Evolutionary conservation across 2,113 vertebrate species (phyloP), one percentile per base, ranked within the genome.

Genomic region (Periophthalmodon schlosseri): DNA sequence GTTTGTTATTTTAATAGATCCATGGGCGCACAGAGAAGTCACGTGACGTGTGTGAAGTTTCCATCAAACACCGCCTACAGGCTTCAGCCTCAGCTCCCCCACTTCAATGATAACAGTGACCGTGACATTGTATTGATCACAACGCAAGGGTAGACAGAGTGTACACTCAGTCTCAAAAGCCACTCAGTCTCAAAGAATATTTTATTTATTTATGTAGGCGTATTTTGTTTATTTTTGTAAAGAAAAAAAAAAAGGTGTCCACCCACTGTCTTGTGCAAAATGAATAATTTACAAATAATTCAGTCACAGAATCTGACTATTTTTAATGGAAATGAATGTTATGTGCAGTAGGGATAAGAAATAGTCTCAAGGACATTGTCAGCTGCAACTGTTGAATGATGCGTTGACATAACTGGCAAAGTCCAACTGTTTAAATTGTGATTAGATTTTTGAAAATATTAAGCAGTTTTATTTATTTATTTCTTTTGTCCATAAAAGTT

Each of bases 41-140:
- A 87, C 36, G 81, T 89, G 87, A 86, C 72, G 64, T 71, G 52
- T 69, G 61, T 20, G 23, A 4, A 20, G 63, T 23, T 28, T 13
- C 14, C 23, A 24, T 33, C 68, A 47, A 72, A 79, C 71, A 54
- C 36, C 68, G 67, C 39, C 16, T 44, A 34, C 24, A 44, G 36
- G 39, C 39, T 63, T 58, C 64, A 18, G 23, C 24, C 64, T 13
- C 28, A 28, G 28, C 39, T 44, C 20, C 47, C n/a, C 64, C 16
- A 57, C 1, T 47, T 0, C 39, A 0, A 1, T 2, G 20, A 8
- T 68, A 44, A 33, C 50, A 36, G 50, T 50, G 58, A 63, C 61
- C 67, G 67, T 80, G 71, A 64, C 74, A 70, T 20, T 73, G 2
- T 44, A 74, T 69, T 68, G 81, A 76, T 34, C 6, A 20, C 72